Evolutionary conservation across 2,888 invertebrate species (phyloP), one percentile per base, ranked within the genome.

Genomic region (Chironomus tentans): DNA sequence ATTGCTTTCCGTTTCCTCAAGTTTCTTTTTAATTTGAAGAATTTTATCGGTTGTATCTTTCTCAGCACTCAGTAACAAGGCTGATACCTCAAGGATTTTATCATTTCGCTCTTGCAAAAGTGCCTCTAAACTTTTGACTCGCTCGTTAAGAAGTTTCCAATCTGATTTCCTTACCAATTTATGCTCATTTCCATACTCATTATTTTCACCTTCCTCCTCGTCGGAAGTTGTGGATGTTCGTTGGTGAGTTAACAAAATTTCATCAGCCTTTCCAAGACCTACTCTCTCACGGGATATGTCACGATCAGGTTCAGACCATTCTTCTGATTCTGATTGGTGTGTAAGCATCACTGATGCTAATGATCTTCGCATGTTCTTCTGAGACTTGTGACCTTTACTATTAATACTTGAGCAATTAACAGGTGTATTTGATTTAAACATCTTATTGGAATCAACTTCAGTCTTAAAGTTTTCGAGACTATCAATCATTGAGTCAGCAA

Each of bases 241-340:
- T 1, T 22, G 28, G 1, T 62, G 21, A 2, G 38, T 38, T 10
- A 65, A 13, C 10, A 65, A 62, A 3, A 13, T 13, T 15, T 6
- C n/a, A 77, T 85, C 77, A 81, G 82, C 79, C 85, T 84, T 87
- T 74, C 86, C 86, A 2, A 90, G 80, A 0, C 94, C 94, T 24
- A 94, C 93, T 78, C 94, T 87, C 0, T 92, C 93, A 77, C 90
- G 84, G 0, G 94, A 94, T 2, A 94, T 93, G 77, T 88, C 89
- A 68, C 93, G 87, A 81, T 94, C 94, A 0, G 94, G 94, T 81
- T 94, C 94, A 0, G 94, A 94, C 90, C 94, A 94, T 47, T 92
- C 90, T 81, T 95, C 94, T 0, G 93, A 93, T 81, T 94, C 94
- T 2, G 90, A 84, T 70, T 83, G 82, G 77, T 81, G 81, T 13